phyloP scores from a whole-genome alignment of 2,888 invertebrate species.

The Griposia aprilina region DNA sequence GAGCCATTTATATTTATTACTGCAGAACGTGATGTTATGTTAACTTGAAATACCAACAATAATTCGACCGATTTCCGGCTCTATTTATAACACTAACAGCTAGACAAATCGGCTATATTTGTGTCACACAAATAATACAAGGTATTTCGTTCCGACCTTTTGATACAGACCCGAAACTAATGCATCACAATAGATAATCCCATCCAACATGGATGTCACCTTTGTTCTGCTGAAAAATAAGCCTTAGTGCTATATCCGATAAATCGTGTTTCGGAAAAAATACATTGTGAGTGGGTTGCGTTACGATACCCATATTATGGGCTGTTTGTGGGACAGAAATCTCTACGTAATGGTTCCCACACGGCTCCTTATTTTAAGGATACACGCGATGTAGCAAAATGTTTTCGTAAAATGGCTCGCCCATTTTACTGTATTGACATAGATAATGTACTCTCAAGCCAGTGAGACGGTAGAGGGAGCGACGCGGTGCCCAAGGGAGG shows the following conservation, averaged over 20 bases:
- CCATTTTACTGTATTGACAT: slow-evolving; percentile 86
- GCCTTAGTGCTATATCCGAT: slow-evolving; percentile 59
- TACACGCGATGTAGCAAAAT: slow-evolving; percentile 87
- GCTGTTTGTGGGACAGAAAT: slow-evolving; percentile 81
- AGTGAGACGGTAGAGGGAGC: slow-evolving; percentile 71
- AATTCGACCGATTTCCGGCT: slow-evolving; percentile 38
- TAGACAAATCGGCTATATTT: slow-evolving; percentile 42
- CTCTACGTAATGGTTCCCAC: slow-evolving; percentile 85
- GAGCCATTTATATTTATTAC: slow-evolving; percentile 54
- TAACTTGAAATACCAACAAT: slow-evolving; percentile 27
- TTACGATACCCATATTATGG: slow-evolving; percentile 74
- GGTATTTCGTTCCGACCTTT: slow-evolving; percentile 35
- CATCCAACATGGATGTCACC: slow-evolving; percentile 53
- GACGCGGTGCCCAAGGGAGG: slow-evolving; percentile 76
- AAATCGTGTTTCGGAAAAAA: slow-evolving; percentile 71
- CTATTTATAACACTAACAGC: slow-evolving; percentile 32
- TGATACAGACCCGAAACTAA: slow-evolving; percentile 50
- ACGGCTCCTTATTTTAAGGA: slow-evolving; percentile 84
- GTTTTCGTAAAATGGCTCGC: slow-evolving; percentile 86
- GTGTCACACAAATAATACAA: slow-evolving; percentile 38
- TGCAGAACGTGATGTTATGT: slow-evolving; percentile 13
- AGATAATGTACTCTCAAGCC: slow-evolving; percentile 84
- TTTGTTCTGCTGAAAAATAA: slow-evolving; percentile 62
- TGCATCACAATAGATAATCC: slow-evolving; percentile 60
- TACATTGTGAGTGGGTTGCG: slow-evolving; percentile 64